Percentiles rank a stretch among this genome's conserved stretches.
These are phyloP conservation scores for Lacerta bilineata DNA, from an alignment of 2,797 vertebrate species.

Conservation along the genomic window DNA sequence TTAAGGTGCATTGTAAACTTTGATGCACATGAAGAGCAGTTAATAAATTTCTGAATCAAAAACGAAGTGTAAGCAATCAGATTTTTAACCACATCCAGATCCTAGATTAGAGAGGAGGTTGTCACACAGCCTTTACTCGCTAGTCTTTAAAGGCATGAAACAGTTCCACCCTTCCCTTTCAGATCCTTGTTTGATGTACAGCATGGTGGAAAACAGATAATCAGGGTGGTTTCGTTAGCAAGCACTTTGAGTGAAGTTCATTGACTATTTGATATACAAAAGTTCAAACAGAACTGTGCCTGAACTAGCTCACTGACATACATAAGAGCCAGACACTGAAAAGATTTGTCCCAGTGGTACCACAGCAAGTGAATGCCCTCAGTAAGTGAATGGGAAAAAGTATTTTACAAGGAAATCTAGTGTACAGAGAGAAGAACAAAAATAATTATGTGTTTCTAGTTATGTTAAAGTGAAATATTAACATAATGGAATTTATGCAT, in stretches of 20 bases:
- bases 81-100: conserved; percentile 69
- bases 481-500: neutral
- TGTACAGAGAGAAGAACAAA: neutral
- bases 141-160: conserved; percentile 71
- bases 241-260: conserved; percentile 68
- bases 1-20: conserved; percentile 72
- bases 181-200: conserved; percentile 69
- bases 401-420: conserved; percentile 1
- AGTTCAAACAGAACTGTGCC: conserved; percentile 69
- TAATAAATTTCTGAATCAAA: conserved; percentile 74
- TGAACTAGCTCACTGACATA: conserved; percentile 66
- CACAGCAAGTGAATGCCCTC: conserved; percentile 21
- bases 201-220: conserved; percentile 67
- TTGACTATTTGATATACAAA: conserved; percentile 73
- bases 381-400: neutral
- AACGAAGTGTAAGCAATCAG: conserved; percentile 55
- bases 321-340: conserved; percentile 68
- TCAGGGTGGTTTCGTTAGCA: conserved; percentile 69
- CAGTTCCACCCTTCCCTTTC: conserved; percentile 69
- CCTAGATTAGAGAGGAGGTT: conserved; percentile 70
- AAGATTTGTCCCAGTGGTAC: conserved; percentile 43
- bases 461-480: neutral
- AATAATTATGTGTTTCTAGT: conserved; percentile 12
- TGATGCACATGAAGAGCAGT: conserved; percentile 67
- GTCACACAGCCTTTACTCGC: conserved; percentile 61